Evolutionary conservation across 2,113 vertebrate genomes (phyloP).

Genomic region (Urocolius indicus): DNA sequence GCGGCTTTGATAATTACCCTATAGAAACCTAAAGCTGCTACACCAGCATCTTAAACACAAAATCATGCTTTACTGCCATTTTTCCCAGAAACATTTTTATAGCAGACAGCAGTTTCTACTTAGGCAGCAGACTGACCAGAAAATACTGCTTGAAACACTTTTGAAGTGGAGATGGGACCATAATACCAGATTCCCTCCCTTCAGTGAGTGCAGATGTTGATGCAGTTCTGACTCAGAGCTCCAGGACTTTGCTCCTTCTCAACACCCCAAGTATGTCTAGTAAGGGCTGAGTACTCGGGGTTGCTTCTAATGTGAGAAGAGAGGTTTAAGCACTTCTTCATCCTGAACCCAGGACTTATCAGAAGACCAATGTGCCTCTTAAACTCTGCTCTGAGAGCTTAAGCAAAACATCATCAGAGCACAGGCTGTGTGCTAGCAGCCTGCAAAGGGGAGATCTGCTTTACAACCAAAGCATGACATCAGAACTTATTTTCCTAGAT

Average conservation of each 20-base stretch:
- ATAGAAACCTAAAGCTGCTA: background rate
- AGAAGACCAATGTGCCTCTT: background rate
- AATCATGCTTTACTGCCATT: background rate
- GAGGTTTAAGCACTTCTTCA: background rate
- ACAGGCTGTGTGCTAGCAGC: background rate
- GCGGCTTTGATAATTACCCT: background rate
- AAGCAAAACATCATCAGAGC: background rate
- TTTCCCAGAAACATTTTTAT: background rate
- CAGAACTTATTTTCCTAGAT: rapidly evolving
- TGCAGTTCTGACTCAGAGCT: background rate
- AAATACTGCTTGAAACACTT: conserved; percentile 19
- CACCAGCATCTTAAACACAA: conserved; percentile 13
- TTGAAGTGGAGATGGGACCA: background rate
- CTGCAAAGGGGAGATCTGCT: background rate
- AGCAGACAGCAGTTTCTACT: conserved; percentile 39
- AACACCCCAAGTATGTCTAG: background rate
- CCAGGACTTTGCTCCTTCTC: background rate
- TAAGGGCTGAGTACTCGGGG: background rate
- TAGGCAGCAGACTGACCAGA: conserved; percentile 22
- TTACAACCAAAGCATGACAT: background rate
- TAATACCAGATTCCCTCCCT: background rate
- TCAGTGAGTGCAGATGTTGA: background rate
- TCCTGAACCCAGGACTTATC: background rate
- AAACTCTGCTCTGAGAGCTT: background rate
- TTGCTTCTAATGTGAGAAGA: background rate